Evolutionary conservation across 2,113 vertebrate species (phyloP).

Genomic region (Poeciliopsis prolifica): DNA sequence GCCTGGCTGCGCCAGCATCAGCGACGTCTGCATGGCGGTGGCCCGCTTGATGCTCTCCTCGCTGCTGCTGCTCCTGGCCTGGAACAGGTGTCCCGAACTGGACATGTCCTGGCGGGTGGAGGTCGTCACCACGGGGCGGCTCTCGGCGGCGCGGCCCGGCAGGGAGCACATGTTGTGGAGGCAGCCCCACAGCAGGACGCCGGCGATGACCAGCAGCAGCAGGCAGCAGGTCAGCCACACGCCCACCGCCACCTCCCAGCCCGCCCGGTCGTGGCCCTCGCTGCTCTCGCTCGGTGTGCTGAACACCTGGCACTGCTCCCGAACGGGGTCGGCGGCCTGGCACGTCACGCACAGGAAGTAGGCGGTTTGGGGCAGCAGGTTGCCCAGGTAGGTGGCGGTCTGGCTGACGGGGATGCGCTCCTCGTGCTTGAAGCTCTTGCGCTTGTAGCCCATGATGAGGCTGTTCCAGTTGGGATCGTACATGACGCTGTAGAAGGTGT

Average conservation of each 20-base stretch:
- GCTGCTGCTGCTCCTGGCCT: constrained; percentile 43
- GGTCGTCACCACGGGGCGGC: constrained; percentile 18
- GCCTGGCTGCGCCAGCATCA: constrained; percentile 43
- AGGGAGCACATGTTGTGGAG: constrained; percentile 78
- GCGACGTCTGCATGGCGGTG: constrained; percentile 68
- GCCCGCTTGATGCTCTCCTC: constrained; percentile 63
- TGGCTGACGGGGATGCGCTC: constrained; percentile 85
- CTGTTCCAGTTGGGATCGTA: constrained; percentile 90
- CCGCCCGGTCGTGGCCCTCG: constrained; percentile 53
- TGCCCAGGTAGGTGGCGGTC: constrained; percentile 80
- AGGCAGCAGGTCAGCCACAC: constrained; percentile 88
- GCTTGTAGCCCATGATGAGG: constrained; percentile 81
- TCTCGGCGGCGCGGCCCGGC: constrained; percentile 37
- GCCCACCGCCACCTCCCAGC: constrained; percentile 84
- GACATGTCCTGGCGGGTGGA: constrained; percentile 12
- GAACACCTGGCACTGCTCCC: constrained; percentile 87
- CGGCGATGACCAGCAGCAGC: constrained; percentile 82
- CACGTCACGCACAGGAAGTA: constrained; percentile 90
- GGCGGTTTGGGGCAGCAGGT: constrained; percentile 85
- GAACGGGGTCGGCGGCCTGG: constrained; percentile 83
- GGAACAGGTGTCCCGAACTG: constrained; percentile 22
- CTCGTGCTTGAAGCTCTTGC: constrained; percentile 85
- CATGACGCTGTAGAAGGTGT: constrained; percentile 91
- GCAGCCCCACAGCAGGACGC: constrained; percentile 84
- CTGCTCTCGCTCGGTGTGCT: constrained; percentile 77